Percentiles rank a stretch among this genome's conserved stretches.
Evolutionary conservation across 1,140 invertebrate species (phyloP).

Genomic region (Lineus longissimus): DNA sequence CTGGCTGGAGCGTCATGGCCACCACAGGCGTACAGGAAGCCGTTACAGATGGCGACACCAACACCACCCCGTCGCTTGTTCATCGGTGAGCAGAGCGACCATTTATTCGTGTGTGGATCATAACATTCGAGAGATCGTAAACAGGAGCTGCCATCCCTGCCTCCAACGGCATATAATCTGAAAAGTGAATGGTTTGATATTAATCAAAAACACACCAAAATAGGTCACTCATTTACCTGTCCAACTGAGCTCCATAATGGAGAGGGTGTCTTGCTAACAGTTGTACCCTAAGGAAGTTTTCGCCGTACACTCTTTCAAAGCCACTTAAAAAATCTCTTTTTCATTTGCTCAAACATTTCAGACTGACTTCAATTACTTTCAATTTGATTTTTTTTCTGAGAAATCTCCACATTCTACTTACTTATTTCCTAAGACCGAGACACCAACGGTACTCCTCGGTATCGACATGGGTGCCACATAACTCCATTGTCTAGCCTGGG

Average conservation of each 20-base stretch:
- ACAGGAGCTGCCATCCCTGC: constrained; percentile 86
- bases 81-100: constrained; percentile 80
- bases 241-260: no score
- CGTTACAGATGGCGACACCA: constrained; percentile 71
- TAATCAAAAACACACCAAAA: constrained; percentile 7
- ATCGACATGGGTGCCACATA: constrained; percentile 82
- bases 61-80: constrained; percentile 65
- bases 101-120: constrained; percentile 81
- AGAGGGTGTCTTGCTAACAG: no score
- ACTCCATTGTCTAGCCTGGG: constrained; percentile 77
- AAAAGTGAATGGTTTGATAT: constrained; percentile 16
- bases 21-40: constrained; percentile 63
- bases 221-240: constrained; percentile 11
- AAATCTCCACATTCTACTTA: constrained; percentile 51
- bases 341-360: no score
- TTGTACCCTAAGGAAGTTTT: no score
- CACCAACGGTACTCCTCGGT: constrained; percentile 81
- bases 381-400: no score
- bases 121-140: constrained; percentile 75
- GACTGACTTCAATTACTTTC: no score
- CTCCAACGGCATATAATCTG: constrained; percentile 86
- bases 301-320: no score
- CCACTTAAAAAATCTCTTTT: no score
- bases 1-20: constrained; percentile 53
- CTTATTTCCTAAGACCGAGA: constrained; percentile 79